Percentiles rank a stretch among this genome's conserved stretches.
phyloP scores from a whole-genome alignment of 1,140 invertebrate genomes.

The Bombus impatiens region DNA sequence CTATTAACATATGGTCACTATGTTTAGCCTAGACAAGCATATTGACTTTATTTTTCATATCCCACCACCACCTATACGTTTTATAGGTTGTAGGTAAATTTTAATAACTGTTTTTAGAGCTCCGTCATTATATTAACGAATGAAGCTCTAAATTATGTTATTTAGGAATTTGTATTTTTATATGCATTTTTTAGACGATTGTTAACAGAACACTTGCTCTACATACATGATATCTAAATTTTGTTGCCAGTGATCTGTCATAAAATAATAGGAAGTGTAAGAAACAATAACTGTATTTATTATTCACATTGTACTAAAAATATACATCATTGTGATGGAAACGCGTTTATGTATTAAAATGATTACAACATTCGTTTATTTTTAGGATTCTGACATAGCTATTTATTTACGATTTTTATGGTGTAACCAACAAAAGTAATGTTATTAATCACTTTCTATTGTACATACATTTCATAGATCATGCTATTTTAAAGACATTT shows the following conservation, averaged over 20 bases:
- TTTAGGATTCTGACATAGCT: conserved; percentile 57
- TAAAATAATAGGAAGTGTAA: conserved; percentile 64
- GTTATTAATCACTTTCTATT: neutral
- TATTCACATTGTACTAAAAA: conserved; percentile 61
- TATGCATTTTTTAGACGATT: conserved; percentile 65
- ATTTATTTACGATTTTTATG: conserved; percentile 56
- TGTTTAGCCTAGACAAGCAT: conserved; percentile 43
- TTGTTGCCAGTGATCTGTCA: conserved; percentile 62
- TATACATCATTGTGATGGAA: conserved; percentile 64
- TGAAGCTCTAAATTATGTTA: conserved; percentile 56
- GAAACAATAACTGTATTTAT: conserved; percentile 69
- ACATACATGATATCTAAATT: conserved; percentile 58
- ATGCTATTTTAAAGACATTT: neutral
- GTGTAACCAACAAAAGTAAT: neutral
- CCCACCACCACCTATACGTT: conserved; percentile 46
- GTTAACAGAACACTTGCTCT: conserved; percentile 60
- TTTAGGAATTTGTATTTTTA: conserved; percentile 72
- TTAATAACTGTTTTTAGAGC: conserved; percentile 66
- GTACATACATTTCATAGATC: conserved; percentile 6
- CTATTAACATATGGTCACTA: conserved; percentile 60
- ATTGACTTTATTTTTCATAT: conserved; percentile 52
- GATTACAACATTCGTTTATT: conserved; percentile 50
- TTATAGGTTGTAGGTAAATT: conserved; percentile 65
- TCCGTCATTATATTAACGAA: conserved; percentile 68
- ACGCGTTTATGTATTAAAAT: conserved; percentile 57